A percentile compares a stretch with the other conserved stretches of the same genome.
These are phyloP conservation scores for Brassicogethes aeneus DNA, from an alignment of 2,888 invertebrate species.

Conservation along the genomic window DNA sequence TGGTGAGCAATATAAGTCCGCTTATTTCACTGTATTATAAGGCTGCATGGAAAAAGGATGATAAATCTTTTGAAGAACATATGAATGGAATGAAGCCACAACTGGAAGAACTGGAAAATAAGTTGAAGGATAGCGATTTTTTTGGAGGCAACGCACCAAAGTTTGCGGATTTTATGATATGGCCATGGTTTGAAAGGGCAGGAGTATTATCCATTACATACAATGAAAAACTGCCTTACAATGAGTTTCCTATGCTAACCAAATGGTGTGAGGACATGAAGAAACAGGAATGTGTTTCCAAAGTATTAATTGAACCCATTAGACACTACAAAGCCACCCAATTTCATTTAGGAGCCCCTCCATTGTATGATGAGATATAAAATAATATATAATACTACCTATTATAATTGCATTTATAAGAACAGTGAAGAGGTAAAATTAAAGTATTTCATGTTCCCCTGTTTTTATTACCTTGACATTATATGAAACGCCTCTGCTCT, in stretches of 20 bases:
- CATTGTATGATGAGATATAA: background rate
- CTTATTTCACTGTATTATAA: background rate
- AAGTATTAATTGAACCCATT: background rate
- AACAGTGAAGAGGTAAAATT: too few relatives aligned
- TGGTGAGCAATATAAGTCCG: background rate
- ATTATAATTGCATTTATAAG: too few relatives aligned
- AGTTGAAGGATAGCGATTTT: background rate
- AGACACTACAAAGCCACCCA: background rate
- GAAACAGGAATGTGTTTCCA: background rate
- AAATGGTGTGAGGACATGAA: background rate
- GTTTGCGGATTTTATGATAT: background rate
- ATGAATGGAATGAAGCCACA: background rate
- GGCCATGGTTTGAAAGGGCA: background rate
- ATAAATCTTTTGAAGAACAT: background rate
- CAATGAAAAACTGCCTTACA: background rate
- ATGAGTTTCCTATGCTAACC: background rate
- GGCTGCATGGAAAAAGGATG: background rate
- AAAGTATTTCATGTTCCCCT: too few relatives aligned
- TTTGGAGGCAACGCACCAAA: background rate
- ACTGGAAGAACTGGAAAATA: background rate
- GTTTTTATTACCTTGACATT: slow-evolving; percentile 28
- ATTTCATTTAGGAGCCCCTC: background rate
- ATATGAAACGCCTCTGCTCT: slow-evolving; percentile 33
- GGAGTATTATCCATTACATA: background rate
- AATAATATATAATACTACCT: too few relatives aligned